Conservation (phyloP, 2,797 vertebrate species). For the Luscinia megarhynchos region DNA sequence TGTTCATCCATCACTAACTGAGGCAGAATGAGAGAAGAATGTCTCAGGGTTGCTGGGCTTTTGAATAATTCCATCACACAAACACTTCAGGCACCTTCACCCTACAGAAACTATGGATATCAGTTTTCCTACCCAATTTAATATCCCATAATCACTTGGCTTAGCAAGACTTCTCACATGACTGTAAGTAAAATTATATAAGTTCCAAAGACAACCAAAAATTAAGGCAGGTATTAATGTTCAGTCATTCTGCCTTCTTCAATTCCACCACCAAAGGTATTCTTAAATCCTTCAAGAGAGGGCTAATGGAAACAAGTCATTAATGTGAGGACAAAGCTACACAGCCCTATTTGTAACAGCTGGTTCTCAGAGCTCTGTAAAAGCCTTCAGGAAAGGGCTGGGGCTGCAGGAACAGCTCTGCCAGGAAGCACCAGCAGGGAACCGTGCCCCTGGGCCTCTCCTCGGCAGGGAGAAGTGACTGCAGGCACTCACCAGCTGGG, state of each 20-base stretch:
- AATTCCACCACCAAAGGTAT: background rate
- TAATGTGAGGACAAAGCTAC: background rate
- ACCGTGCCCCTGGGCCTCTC: background rate
- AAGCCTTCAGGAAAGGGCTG: background rate
- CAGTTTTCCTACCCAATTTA: background rate
- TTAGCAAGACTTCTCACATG: background rate
- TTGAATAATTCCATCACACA: background rate
- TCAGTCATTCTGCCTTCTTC: background rate
- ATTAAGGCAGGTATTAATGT: background rate
- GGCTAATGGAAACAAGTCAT: background rate
- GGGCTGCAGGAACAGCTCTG: background rate
- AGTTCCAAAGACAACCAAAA: background rate
- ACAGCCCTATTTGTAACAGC: background rate
- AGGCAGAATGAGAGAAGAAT: background rate
- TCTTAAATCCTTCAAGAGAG: background rate
- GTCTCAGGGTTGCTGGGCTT: background rate
- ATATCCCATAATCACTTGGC: background rate
- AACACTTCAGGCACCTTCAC: background rate
- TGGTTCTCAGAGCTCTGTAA: background rate
- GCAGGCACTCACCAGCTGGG: background rate
- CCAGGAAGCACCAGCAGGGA: background rate
- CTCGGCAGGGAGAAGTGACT: background rate
- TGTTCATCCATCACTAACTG: background rate
- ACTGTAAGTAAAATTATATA: background rate
- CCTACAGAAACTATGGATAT: background rate